phyloP scores from a whole-genome alignment of 2,888 invertebrate genomes.

The Agrypnus murinus region DNA sequence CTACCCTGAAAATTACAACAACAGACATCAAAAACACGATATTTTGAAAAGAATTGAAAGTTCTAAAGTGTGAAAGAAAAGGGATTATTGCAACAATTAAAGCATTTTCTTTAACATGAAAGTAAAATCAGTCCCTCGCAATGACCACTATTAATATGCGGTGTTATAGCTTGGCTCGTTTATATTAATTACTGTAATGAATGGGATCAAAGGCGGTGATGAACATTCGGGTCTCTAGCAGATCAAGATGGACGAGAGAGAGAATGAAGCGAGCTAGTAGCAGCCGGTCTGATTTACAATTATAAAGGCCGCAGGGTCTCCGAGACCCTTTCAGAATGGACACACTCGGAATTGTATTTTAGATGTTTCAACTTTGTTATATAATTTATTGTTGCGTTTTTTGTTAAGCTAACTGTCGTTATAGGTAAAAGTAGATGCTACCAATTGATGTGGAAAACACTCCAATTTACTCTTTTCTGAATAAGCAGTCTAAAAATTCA shows the following conservation, averaged over 20 bases:
- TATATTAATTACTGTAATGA: constrained; percentile 30
- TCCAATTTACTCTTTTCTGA: too few relatives aligned
- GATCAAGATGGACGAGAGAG: constrained; percentile 32
- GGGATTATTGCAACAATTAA: too few relatives aligned
- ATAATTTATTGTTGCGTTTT: too few relatives aligned
- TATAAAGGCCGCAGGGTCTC: constrained; percentile 1
- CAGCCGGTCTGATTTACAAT: constrained; percentile 18
- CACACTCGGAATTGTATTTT: constrained; percentile 11
- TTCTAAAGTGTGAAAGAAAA: too few relatives aligned
- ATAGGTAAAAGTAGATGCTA: too few relatives aligned
- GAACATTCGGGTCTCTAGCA: constrained; percentile 25
- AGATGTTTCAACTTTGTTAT: background rate
- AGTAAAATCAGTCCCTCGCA: background rate
- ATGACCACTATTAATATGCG: constrained; percentile 22
- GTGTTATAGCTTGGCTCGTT: constrained; percentile 21
- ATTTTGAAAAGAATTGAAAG: too few relatives aligned
- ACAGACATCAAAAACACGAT: too few relatives aligned
- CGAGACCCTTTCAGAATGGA: constrained; percentile 2
- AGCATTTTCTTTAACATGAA: background rate
- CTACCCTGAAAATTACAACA: too few relatives aligned
- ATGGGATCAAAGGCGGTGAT: constrained; percentile 31
- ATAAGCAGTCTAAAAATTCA: too few relatives aligned
- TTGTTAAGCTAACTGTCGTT: too few relatives aligned
- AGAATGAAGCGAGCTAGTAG: constrained; percentile 9
- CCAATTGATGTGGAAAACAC: too few relatives aligned